Evolutionary conservation across 2,797 vertebrate species (phyloP).

Genomic region (Enteromius treurensis): DNA sequence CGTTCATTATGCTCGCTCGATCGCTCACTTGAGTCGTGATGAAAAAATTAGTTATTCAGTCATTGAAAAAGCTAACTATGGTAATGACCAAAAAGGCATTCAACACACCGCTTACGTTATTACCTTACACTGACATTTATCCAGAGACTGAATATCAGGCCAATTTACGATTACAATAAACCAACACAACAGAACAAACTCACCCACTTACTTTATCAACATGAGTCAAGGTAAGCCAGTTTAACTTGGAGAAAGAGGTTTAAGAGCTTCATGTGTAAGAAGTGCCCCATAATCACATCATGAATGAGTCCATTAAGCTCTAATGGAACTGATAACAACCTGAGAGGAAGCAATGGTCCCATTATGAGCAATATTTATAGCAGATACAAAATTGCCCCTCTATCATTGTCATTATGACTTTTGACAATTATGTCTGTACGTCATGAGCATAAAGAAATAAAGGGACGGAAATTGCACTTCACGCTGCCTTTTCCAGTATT

Average conservation of each 20-base stretch:
- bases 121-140: conserved; percentile 1
- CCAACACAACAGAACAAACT: conserved; percentile 37
- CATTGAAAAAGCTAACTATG: neutral
- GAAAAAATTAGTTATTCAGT: conserved; percentile 37
- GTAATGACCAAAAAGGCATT: conserved; percentile 18
- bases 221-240: neutral
- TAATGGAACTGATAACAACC: conserved; percentile 59
- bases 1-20: neutral
- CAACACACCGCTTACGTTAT: neutral
- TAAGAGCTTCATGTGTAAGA: conserved; percentile 27
- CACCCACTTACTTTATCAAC: conserved; percentile 11
- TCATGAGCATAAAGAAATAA: conserved; percentile 49
- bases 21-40: neutral
- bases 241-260: conserved; percentile 17
- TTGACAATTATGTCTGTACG: conserved; percentile 52
- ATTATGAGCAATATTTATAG: conserved; percentile 58
- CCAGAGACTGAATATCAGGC: conserved; percentile 1
- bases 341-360: conserved; percentile 51
- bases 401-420: conserved; percentile 48
- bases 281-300: conserved; percentile 48
- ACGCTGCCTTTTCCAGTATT: conserved; percentile 23
- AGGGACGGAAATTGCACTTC: conserved; percentile 25
- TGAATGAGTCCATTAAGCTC: conserved; percentile 56
- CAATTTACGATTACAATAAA: conserved; percentile 15
- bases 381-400: conserved; percentile 50